Base-by-base conservation (phyloP, 1,140 invertebrate genomes). In the Orius insidiosus region DNA sequence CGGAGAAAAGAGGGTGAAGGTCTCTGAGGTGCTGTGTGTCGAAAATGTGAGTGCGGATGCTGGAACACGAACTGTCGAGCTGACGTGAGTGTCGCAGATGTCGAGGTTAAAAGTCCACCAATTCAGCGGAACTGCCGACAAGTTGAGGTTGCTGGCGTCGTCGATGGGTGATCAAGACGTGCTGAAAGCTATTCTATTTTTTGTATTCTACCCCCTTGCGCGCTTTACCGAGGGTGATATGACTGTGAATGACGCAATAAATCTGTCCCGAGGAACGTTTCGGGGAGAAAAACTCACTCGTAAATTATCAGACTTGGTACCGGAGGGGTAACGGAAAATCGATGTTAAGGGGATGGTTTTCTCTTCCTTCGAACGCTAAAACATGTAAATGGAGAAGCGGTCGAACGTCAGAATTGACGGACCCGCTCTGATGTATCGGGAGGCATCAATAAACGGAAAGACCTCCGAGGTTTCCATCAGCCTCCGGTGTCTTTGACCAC, bases 231-330 rank as follows among this genome's bases (percentile, higher is more conserved):
- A 30, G 41, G 41, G 18, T 43, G 41, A 43, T 43, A 43, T 43
- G 41, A 43, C 41, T 43, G 41, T 43, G 41, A 43, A 43, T 43
- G 41, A 43, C 41, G 41, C 41, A 43, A 43, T 43, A 43, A 43
- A 43, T 43, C 41, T 43, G 41, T 43, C 41, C 24, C 41, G 41
- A 43, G 41, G 41, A 43, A 43, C 41, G 41, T 43, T 43, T 43
- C 41, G 41, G 41, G 41, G 41, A 43, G 41, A 43, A 43, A n/a
- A 43, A 43, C 41, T 43, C 41, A 43, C 41, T 43, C 41, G 41
- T 43, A 43, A 43, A 43, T 43, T 43, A 43, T 43, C 41, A 31
- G 41, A 32, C 41, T 31, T 30, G 18, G 24, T n/a, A 30, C 10
- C 10, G 41, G 16, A n/a, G 41, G 41, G 41, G 41, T 43, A 43